Base-by-base conservation (phyloP, 2,797 vertebrate species). In the Cyprinodon diabolis region DNA sequence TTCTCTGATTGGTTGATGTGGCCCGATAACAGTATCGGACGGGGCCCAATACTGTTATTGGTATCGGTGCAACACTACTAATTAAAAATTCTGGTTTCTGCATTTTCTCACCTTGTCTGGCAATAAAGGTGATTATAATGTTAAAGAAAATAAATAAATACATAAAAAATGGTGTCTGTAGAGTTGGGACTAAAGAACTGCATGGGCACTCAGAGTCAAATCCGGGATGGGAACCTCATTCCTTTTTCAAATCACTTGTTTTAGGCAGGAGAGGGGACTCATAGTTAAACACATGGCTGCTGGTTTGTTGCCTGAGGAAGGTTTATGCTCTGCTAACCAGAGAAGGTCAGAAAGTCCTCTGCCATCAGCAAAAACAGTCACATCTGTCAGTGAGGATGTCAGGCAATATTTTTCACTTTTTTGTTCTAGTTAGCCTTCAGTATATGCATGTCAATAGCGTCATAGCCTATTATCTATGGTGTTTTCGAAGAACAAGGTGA, bases 271-370 rank as follows among this genome's bases (percentile, higher is more conserved):
- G 52, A 65, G 51, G 62, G 58, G 68, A 43, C 10, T 48, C 73
- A 74, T 30, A 45, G 70, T 55, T 4, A 60, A 14, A 30, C 83
- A 77, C 71, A 75, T 67, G 76, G 78, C 84, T 84, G 85, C 75
- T 86, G 76, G 77, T 74, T 25, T 58, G 54, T 23, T 6, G 73
- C 79, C 83, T 11, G 13, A 71, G 74, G 85, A 72, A 49, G 68
- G n/a, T 21, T 73, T 57, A 54, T 30, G 56, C 72, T 77, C 21
- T 51, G 71, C 52, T 71, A 19, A 3, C 2, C 52, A 49, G 79
- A 74, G 79, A 75, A 83, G 78, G 78, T 15, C 74, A 75, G 10
- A 1, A 1, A 47, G 65, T 73, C 66, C 48, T 30, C 55, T 76
- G 69, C 77, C 69, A 76, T 10, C 49, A 12, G 25, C 71, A 71